Percentiles rank a stretch among this genome's conserved stretches.
Evolutionary conservation across 2,888 invertebrate genomes (phyloP).

Genomic region (Norana najaformis): DNA sequence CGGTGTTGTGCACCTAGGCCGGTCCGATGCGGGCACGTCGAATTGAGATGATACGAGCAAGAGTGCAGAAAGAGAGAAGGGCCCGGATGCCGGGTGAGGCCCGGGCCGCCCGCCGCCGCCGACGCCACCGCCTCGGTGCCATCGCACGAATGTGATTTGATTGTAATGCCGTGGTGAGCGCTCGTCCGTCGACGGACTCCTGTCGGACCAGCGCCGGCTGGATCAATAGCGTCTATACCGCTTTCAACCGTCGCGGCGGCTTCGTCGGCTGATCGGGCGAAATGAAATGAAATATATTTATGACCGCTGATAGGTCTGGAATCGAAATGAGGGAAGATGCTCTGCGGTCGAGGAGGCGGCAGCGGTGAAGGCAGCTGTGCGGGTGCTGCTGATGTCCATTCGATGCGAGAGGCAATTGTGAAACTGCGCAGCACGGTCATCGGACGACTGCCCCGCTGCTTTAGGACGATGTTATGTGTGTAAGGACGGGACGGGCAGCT

Average conservation of each 20-base stretch:
- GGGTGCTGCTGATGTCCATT: not conserved
- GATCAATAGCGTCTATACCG: conserved; percentile 22
- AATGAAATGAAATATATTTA: conserved; percentile 27
- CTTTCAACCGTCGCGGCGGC: conserved; percentile 16
- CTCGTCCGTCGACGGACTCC: not conserved
- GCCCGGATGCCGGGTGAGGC: not conserved
- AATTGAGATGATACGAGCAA: not conserved
- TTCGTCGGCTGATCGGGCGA: conserved; percentile 18
- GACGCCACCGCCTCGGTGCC: not conserved
- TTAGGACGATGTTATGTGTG: not conserved
- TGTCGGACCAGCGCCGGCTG: not conserved
- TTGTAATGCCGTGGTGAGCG: conserved; percentile 24
- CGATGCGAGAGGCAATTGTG: not conserved
- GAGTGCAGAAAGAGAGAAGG: not conserved
- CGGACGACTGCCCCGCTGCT: not conserved
- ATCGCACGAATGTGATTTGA: conserved; percentile 24
- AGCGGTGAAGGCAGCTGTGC: not conserved
- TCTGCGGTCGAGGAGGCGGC: not conserved
- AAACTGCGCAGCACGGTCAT: no score
- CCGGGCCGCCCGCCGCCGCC: not conserved
- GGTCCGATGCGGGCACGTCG: conserved; percentile 1
- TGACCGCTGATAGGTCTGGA: conserved; percentile 25
- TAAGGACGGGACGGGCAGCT: not conserved
- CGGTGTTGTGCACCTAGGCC: conserved; percentile 9
- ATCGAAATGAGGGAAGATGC: conserved; percentile 22